Percentiles rank a stretch among this genome's conserved stretches.
phyloP scores from a whole-genome alignment of 1,140 invertebrate genomes.

The Probaryconus sp. region DNA sequence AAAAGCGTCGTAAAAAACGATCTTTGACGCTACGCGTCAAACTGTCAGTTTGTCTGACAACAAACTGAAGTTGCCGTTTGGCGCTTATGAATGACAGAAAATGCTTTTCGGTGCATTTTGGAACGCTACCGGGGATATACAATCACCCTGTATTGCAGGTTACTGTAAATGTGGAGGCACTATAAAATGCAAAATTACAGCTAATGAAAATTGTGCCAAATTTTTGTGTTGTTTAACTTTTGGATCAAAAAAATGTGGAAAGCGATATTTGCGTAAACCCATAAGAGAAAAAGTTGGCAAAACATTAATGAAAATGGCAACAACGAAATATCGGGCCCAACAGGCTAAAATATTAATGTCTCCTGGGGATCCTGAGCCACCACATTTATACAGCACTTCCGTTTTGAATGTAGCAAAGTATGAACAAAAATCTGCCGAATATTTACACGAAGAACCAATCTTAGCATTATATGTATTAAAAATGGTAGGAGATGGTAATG shows the following conservation, averaged over 20 bases:
- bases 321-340: slow-evolving; percentile 18
- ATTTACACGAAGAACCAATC: slow-evolving; percentile 30
- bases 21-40: no score
- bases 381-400: slow-evolving; percentile 11
- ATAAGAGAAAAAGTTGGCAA: slow-evolving; percentile 12
- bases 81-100: no score
- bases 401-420: slow-evolving; percentile 26
- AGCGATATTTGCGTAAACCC: slow-evolving; percentile 25
- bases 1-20: no score
- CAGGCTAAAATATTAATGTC: slow-evolving; percentile 36
- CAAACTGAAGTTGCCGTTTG: no score
- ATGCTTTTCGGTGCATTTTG: no score
- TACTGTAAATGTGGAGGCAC: neutral
- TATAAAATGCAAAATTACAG: neutral
- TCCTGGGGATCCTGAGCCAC: slow-evolving; percentile 43
- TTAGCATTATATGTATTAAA: slow-evolving; percentile 31
- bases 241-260: slow-evolving; percentile 18
- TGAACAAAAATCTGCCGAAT: slow-evolving; percentile 4
- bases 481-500: no score
- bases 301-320: slow-evolving; percentile 15
- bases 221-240: neutral
- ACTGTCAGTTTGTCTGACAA: no score
- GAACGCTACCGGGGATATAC: no score
- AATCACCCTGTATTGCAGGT: no score
- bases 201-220: neutral